phyloP scores from a whole-genome alignment of 2,113 vertebrate species.

The Dasypus novemcinctus region DNA sequence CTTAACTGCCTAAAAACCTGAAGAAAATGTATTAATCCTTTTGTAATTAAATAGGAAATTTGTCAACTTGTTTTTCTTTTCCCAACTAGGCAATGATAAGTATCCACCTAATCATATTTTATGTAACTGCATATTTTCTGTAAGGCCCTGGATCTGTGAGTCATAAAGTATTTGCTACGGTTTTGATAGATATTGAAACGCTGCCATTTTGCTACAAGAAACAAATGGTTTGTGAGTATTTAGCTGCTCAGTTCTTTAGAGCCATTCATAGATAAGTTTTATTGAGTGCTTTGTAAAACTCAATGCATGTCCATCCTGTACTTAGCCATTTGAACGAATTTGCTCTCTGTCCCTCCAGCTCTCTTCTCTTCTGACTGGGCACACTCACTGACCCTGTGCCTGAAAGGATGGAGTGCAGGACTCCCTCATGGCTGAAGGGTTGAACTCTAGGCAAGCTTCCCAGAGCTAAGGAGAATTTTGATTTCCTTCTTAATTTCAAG shows the following conservation, averaged over 20 bases:
- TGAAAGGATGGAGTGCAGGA: background rate
- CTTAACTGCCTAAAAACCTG: background rate
- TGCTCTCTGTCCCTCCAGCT: background rate
- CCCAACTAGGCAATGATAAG: background rate
- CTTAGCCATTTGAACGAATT: background rate
- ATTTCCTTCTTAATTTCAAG: background rate
- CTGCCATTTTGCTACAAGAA: background rate
- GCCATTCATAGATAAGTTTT: background rate
- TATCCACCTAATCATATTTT: background rate
- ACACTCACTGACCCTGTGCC: background rate
- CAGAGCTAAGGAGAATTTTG: background rate
- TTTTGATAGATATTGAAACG: background rate
- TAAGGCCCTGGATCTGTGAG: background rate
- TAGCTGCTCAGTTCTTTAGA: background rate
- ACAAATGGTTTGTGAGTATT: background rate
- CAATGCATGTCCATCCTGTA: background rate
- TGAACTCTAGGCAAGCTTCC: background rate
- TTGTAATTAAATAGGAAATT: background rate
- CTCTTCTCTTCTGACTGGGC: background rate
- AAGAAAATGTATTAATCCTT: background rate
- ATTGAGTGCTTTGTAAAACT: background rate
- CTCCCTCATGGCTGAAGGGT: background rate
- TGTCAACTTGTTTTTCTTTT: conserved; percentile 24
- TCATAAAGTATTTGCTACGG: background rate
- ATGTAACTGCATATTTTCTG: background rate